Base-by-base conservation (phyloP, 1,140 invertebrate species). In the Drosophila guanche region DNA sequence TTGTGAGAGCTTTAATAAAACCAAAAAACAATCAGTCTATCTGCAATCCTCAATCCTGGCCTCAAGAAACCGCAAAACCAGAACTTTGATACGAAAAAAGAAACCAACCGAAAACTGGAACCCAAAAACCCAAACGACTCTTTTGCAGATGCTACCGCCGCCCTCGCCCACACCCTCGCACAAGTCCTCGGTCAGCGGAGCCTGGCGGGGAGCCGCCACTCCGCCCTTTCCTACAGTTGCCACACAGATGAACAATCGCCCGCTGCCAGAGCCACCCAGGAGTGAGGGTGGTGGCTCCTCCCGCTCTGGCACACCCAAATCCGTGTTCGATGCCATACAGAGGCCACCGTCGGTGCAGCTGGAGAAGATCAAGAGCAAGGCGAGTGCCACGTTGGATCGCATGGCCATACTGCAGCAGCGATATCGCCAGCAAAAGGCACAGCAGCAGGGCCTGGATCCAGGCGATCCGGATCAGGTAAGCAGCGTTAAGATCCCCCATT, bases 381-480 rank as follows among this genome's bases (percentile, higher is more conserved):
- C 91, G 7, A 90, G 55, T 41, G 90, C 91, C 42, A 91, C 91
- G 12, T 41, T 91, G 56, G 90, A 91, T 71, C 76, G 86, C 46
- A 91, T 91, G 91, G 72, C 92, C 23, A 90, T 92, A 6, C 79
- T 94, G 29, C 93, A 95, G 91, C 93, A 95, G 73, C 91, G 95
- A 45, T 95, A 95, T 68, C 92, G 93, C 41, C 93, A 94, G 72
- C 94, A 95, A 70, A 94, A 95, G 76, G 79, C 79, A 2, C 72
- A 85, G 7, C 76, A 74, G 25, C 33, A 12, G 33, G 33, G 33
- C 1, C 10, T 37, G 33, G 84, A 89, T 90, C 93, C 68, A 2
- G 72, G 66, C 12, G 94, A 75, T 42, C 16, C 16, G 16, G 85
- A 90, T n/a, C 85, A 90, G 89, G 89, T 90, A 78, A 73, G 77